Percentiles rank a stretch among this genome's conserved stretches.
Conservation (phyloP, 2,797 vertebrate species). For the Bryconaethiops microstoma region DNA sequence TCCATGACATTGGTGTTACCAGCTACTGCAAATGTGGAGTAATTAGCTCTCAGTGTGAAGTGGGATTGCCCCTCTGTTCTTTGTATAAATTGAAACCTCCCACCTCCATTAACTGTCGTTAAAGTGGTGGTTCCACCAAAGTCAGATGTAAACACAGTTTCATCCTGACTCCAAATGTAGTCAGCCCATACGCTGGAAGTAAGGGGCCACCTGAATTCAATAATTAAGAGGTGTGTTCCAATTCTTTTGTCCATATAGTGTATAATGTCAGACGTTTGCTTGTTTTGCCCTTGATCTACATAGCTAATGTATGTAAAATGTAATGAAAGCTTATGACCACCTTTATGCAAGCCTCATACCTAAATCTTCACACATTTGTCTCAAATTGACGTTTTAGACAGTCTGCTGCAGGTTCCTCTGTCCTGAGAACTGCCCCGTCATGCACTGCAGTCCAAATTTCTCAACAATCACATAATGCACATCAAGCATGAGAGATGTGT, state of each 20-base stretch:
- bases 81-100: background rate
- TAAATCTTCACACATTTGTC: background rate
- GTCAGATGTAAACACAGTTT: background rate
- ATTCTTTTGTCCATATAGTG: no score
- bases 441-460: background rate
- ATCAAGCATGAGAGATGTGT: background rate
- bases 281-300: background rate
- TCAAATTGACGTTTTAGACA: background rate
- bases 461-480: background rate
- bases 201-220: no score
- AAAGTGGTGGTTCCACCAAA: background rate
- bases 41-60: slow-evolving; percentile 8
- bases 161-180: background rate
- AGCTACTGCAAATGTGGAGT: background rate
- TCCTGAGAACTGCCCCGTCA: background rate
- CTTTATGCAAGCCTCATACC: background rate
- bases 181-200: no score
- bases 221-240: no score
- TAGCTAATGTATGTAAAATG: background rate
- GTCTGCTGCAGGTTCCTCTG: no score
- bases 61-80: slow-evolving; percentile 1
- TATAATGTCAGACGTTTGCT: background rate
- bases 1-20: background rate
- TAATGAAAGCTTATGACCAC: background rate
- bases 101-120: background rate